Conservation (phyloP, 2,113 vertebrate genomes). For the Coregonus clupeaformis region DNA sequence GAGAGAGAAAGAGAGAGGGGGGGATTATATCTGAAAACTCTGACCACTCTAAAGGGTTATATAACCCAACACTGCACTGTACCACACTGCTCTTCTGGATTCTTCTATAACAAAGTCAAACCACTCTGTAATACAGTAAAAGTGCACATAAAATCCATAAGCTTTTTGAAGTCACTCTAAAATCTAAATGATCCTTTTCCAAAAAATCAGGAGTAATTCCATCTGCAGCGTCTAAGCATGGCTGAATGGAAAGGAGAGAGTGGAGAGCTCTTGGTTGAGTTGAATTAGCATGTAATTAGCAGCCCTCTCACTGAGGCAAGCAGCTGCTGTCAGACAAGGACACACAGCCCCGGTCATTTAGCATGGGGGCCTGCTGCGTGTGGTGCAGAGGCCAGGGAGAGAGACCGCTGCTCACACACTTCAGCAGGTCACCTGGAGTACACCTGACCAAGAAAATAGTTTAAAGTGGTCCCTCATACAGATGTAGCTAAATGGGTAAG, state of each 20-base stretch:
- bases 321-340: conserved; percentile 30
- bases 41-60: conserved; percentile 33
- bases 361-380: conserved; percentile 31
- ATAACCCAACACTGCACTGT: conserved; percentile 28
- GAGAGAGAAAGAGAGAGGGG: no score
- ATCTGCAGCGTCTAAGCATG: conserved; percentile 14
- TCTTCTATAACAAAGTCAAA: no score
- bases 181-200: background rate
- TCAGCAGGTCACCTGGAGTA: background rate
- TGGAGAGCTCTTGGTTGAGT: no score
- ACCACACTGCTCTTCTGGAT: no score
- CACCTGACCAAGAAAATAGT: background rate
- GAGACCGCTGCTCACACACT: background rate
- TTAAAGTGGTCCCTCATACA: no score
- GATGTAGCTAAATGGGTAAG: no score
- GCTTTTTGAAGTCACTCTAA: no score
- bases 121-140: no score
- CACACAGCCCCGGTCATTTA: conserved; percentile 47
- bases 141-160: no score
- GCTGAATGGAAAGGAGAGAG: conserved; percentile 22
- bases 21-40: conserved; percentile 17
- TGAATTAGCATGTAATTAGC: conserved; percentile 67
- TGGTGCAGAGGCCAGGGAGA: conserved; percentile 1
- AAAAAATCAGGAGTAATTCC: conserved; percentile 27
- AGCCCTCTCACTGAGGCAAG: conserved; percentile 54